These are phyloP conservation scores for Tapirus terrestris DNA, from an alignment of 2,113 vertebrate genomes.

Conservation along the genomic window DNA sequence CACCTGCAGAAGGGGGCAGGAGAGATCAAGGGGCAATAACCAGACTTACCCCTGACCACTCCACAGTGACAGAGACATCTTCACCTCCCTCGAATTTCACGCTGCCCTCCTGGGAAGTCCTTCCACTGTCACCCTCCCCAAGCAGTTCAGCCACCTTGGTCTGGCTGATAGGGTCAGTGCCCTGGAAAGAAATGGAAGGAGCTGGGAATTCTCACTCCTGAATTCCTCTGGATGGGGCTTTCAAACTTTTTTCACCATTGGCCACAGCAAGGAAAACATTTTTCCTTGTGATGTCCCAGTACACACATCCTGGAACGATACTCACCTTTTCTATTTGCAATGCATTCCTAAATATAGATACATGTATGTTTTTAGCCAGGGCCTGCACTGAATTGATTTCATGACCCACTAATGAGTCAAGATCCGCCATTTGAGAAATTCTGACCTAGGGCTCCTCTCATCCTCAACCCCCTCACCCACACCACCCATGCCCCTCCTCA, in stretches of 20 bases:
- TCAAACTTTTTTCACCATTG: not conserved
- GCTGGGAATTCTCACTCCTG: not conserved
- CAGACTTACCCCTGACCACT: conserved; percentile 99
- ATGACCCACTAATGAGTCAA: not conserved
- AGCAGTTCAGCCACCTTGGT: conserved; percentile 97
- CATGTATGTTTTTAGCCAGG: not conserved
- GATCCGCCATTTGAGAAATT: not conserved
- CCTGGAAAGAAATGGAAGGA: conserved; percentile 85
- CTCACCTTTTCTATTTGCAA: not conserved
- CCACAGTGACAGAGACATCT: conserved; percentile 98
- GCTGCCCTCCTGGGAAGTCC: conserved; percentile 90
- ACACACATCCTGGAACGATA: not conserved
- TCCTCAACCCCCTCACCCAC: not conserved
- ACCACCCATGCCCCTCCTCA: not conserved
- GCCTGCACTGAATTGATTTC: not conserved
- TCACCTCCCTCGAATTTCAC: conserved; percentile 98
- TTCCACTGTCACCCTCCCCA: conserved; percentile 92
- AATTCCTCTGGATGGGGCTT: not conserved
- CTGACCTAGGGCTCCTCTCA: not conserved
- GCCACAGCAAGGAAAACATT: not conserved
- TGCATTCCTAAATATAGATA: not conserved
- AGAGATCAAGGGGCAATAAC: not conserved
- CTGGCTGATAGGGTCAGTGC: conserved; percentile 96
- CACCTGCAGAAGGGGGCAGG: not conserved
- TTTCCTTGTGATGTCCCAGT: not conserved